Evolutionary conservation across 1,140 invertebrate species (phyloP).

Genomic region (Scaptomyza hsui): DNA sequence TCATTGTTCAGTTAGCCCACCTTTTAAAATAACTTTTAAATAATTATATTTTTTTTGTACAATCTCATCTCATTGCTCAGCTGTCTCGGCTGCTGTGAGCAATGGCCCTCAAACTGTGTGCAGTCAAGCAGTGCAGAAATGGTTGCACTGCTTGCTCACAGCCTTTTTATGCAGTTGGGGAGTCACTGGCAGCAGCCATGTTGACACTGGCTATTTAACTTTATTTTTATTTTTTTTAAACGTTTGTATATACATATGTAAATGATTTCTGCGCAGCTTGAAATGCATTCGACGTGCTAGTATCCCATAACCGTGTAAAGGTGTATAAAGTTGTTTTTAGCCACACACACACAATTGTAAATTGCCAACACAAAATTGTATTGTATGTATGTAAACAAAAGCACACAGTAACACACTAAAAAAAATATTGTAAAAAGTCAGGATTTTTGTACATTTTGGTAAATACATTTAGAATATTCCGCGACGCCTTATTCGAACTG

Average conservation of each 20-base stretch:
- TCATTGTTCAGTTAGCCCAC: slow-evolving; percentile 23
- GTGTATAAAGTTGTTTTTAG: slow-evolving; percentile 30
- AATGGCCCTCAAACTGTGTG: slow-evolving; percentile 23
- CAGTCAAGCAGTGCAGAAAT: slow-evolving; percentile 18
- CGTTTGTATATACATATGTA: slow-evolving; percentile 17
- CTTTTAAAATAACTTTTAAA: slow-evolving; percentile 2
- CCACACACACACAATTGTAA: slow-evolving; percentile 58
- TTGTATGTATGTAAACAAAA: slow-evolving; percentile 41
- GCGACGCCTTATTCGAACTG: slow-evolving; percentile 65
- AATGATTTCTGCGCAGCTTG: slow-evolving; percentile 51
- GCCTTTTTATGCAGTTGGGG: slow-evolving; percentile 10
- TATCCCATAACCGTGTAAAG: slow-evolving; percentile 7
- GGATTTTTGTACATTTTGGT: slow-evolving; percentile 65
- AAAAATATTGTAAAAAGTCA: slow-evolving; percentile 63
- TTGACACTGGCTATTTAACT: slow-evolving; percentile 25
- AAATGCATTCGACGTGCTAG: slow-evolving; percentile 54
- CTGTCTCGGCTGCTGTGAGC: slow-evolving; percentile 15
- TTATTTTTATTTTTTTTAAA: slow-evolving; percentile 42
- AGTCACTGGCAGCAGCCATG: slow-evolving; percentile 15
- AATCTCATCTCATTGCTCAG: neutral
- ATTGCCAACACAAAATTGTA: slow-evolving; percentile 52
- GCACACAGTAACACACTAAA: slow-evolving; percentile 7
- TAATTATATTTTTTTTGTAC: slow-evolving; percentile 1
- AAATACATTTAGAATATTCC: slow-evolving; percentile 64
- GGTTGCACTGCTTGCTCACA: slow-evolving; percentile 21